Conservation (phyloP, 2,113 vertebrate species). For the Emydocephalus ijimae region DNA sequence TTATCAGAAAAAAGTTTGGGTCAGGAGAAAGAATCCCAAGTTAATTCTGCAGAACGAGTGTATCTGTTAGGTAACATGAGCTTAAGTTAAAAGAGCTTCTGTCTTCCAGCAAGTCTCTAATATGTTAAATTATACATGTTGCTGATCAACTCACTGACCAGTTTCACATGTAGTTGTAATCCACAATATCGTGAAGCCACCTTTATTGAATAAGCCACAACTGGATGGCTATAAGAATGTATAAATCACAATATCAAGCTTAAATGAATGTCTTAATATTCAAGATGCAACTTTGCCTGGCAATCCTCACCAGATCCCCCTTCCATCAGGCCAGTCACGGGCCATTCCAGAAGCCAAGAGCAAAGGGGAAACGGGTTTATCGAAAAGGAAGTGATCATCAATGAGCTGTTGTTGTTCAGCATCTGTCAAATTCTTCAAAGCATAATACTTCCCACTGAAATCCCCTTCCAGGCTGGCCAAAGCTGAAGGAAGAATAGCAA, state of each 20-base stretch:
- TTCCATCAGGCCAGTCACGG: slow-evolving; percentile 92
- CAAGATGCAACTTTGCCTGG: background rate
- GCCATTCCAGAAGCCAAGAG: slow-evolving; percentile 93
- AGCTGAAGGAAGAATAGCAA: slow-evolving; percentile 55
- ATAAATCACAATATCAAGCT: background rate
- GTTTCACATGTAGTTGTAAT: background rate
- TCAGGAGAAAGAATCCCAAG: background rate
- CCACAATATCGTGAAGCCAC: background rate
- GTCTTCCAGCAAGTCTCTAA: background rate
- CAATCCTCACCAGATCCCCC: slow-evolving; percentile 88
- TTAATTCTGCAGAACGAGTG: background rate
- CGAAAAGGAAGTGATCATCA: slow-evolving; percentile 96
- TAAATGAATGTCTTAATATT: background rate
- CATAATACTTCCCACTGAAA: slow-evolving; percentile 91
- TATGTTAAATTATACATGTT: background rate
- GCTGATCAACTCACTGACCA: background rate
- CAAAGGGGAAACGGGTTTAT: slow-evolving; percentile 95
- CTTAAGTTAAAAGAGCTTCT: background rate
- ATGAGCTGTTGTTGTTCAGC: slow-evolving; percentile 95
- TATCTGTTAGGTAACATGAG: background rate
- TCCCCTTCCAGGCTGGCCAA: slow-evolving; percentile 82
- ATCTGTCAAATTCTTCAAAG: slow-evolving; percentile 92
- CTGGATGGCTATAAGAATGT: background rate
- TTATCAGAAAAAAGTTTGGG: background rate
- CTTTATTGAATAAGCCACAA: background rate